Evolutionary conservation across 2,113 vertebrate species (phyloP).

Genomic region (Tetraodon nigroviridis): DNA sequence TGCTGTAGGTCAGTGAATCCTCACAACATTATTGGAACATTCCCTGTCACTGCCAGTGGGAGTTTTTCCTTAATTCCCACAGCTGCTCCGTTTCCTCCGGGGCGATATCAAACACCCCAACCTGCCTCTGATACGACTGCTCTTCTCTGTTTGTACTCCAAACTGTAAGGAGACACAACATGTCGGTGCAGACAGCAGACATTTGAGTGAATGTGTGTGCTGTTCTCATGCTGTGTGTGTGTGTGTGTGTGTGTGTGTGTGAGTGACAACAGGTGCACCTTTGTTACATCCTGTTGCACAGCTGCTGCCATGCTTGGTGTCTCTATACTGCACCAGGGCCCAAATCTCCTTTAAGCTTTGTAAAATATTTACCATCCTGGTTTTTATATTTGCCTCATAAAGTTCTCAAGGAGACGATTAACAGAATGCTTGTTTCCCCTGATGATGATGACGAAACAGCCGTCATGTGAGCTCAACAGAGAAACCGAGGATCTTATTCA

Average conservation of each 20-base stretch:
- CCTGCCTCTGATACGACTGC: slow-evolving; percentile 26
- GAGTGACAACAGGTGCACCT: slow-evolving; percentile 59
- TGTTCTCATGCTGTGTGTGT: slow-evolving; percentile 6
- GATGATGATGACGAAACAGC: neutral
- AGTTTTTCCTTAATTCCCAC: slow-evolving; percentile 38
- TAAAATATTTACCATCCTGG: neutral
- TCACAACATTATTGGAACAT: slow-evolving; percentile 36
- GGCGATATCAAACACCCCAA: slow-evolving; percentile 49
- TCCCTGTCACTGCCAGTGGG: slow-evolving; percentile 28
- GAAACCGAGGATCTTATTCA: too few relatives aligned
- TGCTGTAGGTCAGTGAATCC: slow-evolving; percentile 41
- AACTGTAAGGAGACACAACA: slow-evolving; percentile 39
- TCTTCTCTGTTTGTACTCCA: slow-evolving; percentile 52
- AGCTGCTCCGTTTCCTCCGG: slow-evolving; percentile 53
- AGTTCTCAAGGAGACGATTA: neutral
- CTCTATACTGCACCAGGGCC: slow-evolving; percentile 18
- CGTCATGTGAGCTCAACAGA: too few relatives aligned
- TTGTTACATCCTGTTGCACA: slow-evolving; percentile 53
- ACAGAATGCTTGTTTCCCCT: neutral
- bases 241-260: slow-evolving; percentile 13
- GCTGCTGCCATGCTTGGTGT: slow-evolving; percentile 52
- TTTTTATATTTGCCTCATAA: neutral
- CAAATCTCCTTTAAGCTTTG: slow-evolving; percentile 12
- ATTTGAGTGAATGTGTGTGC: slow-evolving; percentile 7
- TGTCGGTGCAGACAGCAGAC: neutral